phyloP scores from a whole-genome alignment of 2,888 invertebrate genomes.

The Prenolepis imparis region DNA sequence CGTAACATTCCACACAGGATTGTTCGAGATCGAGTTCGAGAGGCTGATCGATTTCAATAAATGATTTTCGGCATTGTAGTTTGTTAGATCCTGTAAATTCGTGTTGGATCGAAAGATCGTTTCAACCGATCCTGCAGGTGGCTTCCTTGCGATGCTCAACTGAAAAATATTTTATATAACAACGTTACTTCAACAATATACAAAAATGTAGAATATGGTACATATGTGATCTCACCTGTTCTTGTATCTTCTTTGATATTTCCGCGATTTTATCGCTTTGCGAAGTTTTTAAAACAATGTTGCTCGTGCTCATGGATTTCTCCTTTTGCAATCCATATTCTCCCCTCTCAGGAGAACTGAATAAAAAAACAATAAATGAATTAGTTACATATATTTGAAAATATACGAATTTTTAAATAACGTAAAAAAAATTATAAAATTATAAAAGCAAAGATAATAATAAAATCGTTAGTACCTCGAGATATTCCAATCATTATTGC shows the following conservation, averaged over 20 bases:
- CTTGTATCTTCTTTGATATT: slow-evolving; percentile 88
- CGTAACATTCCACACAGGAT: slow-evolving; percentile 51
- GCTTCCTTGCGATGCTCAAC: slow-evolving; percentile 79
- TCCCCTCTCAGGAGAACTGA: slow-evolving; percentile 87
- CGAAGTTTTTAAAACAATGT: slow-evolving; percentile 86
- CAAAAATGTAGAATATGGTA: slow-evolving; percentile 5
- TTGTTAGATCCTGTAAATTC: slow-evolving; percentile 49
- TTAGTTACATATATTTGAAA: background rate
- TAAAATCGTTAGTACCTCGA: slow-evolving; percentile 86
- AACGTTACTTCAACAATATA: slow-evolving; percentile 3
- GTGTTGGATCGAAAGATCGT: slow-evolving; percentile 79
- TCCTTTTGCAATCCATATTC: slow-evolving; percentile 74
- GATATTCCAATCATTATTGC: slow-evolving; percentile 88
- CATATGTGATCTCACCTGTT: slow-evolving; percentile 84
- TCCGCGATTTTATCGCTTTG: slow-evolving; percentile 88
- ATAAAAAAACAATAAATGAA: slow-evolving; percentile 14
- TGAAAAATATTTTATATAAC: slow-evolving; percentile 61
- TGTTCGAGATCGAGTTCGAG: slow-evolving; percentile 63
- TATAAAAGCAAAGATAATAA: slow-evolving; percentile 25
- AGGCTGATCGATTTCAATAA: slow-evolving; percentile 56
- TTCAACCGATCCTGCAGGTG: slow-evolving; percentile 83
- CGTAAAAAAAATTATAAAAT: background rate
- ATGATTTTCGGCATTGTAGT: slow-evolving; percentile 51
- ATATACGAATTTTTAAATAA: background rate
- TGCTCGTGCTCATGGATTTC: slow-evolving; percentile 70